A percentile compares a stretch with the other conserved stretches of the same genome.
phyloP scores from a whole-genome alignment of 30 jellyfish, hydroid and myxozoan genomes.

The Aurelia sp. region DNA sequence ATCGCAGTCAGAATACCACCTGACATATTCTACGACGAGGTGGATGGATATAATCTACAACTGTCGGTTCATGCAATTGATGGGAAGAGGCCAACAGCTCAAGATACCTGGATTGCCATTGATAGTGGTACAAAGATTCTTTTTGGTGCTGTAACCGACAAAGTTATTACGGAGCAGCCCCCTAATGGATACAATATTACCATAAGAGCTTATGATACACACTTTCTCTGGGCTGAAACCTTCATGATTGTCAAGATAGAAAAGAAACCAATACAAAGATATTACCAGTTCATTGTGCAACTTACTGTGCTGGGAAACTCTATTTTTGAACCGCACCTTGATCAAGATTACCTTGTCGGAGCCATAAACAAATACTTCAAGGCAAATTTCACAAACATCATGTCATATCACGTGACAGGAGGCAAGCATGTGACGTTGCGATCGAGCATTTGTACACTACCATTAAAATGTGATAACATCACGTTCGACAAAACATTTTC shows the following conservation, averaged over 20 bases:
- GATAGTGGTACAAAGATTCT: constrained; percentile 9
- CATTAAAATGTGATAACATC: constrained; percentile 79
- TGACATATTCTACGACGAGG: constrained; percentile 80
- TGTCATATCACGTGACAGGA: constrained; percentile 24
- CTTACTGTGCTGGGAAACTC: constrained; percentile 7
- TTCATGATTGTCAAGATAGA: constrained; percentile 62
- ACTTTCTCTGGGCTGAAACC: constrained; percentile 74
- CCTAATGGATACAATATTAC: constrained; percentile 75
- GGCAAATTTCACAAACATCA: constrained; percentile 37
- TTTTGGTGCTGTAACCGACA: constrained; percentile 69
- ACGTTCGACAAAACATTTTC: constrained; percentile 45
- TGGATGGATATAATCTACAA: constrained; percentile 70
- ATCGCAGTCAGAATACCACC: constrained; percentile 19
- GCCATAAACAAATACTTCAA: constrained; percentile 29
- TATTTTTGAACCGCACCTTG: neutral
- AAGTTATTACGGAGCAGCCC: constrained; percentile 45
- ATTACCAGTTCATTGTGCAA: constrained; percentile 54
- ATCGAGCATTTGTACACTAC: constrained; percentile 78
- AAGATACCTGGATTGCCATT: constrained; percentile 33
- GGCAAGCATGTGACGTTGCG: constrained; percentile 13
- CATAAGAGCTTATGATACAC: constrained; percentile 79
- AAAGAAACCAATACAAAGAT: constrained; percentile 38
- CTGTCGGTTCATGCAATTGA: constrained; percentile 21
- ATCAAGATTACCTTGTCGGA: constrained; percentile 4
- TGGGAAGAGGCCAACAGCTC: constrained; percentile 28